Evolutionary conservation across 2,113 vertebrate genomes (phyloP), one percentile per base, ranked within the genome.

Genomic region (Solenodon paradoxus): DNA sequence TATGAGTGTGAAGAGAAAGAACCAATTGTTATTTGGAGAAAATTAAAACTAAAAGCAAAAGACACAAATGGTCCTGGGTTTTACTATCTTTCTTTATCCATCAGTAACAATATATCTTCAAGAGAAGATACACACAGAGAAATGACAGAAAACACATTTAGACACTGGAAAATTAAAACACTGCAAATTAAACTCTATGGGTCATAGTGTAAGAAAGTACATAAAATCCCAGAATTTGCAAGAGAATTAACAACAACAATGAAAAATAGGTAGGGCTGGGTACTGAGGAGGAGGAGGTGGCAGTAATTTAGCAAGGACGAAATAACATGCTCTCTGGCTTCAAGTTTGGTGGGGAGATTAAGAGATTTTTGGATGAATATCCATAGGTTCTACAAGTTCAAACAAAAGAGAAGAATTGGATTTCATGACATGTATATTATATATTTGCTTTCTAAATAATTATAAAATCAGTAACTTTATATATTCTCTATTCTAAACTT

Each of bases 391-490:
- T 5, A 9, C 7, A 53, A 47, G 1, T 64, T 47, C 19, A 71
- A 57, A 53, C 17, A 85, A 90, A 51, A n/a, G 1, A 38, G 9
- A 51, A 90, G 85, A 68, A 9, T 19, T n/a, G n/a, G n/a, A 88
- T 22, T 45, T 75, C 45, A 47, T 30, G 10, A 59, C 63, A 28
- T 38, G 5, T 24, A 90, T 51, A 79, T 35, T 57, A 49, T 45
- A 19, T 51, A 53, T 89, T 59, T 79, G 17, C 17, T 96, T 96
- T 47, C 16, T 91, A 63, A 88, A 72, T 87, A 96, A 80, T 81
- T 95, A 88, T 49, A 55, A 94, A 66, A 84, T 77, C 26, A 55
- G 11, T 81, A 77, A 40, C 9, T 40, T 68, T 1, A 61, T 59
- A 64, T 57, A 53, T 86, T 66, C 30, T 91, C 93, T n/a, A 74